Evolutionary conservation across 2,888 invertebrate genomes (phyloP).

Genomic region (Cephus spinipes): DNA sequence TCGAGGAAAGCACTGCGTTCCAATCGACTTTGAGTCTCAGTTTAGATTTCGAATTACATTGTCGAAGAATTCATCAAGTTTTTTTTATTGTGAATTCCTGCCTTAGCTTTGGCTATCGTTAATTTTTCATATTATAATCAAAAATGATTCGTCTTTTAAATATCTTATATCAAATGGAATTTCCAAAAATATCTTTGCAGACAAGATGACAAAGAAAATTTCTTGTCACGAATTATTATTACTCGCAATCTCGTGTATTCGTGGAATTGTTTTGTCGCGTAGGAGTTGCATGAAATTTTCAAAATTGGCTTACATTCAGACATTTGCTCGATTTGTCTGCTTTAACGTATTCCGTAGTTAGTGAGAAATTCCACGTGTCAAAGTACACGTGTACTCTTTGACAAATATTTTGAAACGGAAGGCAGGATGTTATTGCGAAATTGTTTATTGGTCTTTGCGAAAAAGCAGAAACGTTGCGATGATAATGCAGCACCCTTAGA

Average conservation of each 20-base stretch:
- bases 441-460: not conserved
- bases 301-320: not conserved
- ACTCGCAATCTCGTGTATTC: not conserved
- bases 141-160: not conserved
- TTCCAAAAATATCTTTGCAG: not conserved
- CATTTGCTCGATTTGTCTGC: not conserved
- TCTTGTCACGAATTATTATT: not conserved
- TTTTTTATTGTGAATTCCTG: not conserved
- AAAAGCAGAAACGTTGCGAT: not conserved
- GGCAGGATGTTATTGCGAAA: not conserved
- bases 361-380: not conserved
- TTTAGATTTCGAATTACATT: not conserved
- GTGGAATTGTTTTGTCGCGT: not conserved
- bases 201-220: not conserved
- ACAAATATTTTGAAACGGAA: not conserved
- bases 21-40: constrained; percentile 2
- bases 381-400: not conserved
- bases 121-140: not conserved
- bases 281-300: not conserved
- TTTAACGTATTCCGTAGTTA: not conserved
- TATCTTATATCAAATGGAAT: not conserved
- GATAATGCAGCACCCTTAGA: not conserved
- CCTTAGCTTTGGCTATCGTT: not conserved
- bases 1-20: constrained; percentile 17
- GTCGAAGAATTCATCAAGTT: not conserved